Evolutionary conservation across 1,140 invertebrate species (phyloP).

Genomic region (Scaptomyza montana): DNA sequence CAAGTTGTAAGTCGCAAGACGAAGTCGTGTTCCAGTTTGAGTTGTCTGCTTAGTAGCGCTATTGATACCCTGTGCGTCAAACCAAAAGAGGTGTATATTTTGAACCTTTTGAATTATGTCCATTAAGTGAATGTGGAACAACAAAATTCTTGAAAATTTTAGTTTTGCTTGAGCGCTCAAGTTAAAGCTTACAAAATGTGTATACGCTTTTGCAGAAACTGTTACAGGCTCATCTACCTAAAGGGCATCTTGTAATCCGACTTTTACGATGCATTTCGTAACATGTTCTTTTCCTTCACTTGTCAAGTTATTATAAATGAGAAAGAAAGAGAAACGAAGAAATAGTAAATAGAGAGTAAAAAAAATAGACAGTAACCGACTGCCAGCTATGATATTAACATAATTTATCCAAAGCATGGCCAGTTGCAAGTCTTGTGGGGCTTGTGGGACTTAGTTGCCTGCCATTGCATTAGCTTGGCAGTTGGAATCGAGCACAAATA

Average conservation of each 20-base stretch:
- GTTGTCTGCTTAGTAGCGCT: slow-evolving; percentile 11
- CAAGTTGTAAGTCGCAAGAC: slow-evolving; percentile 57
- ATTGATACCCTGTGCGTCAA: slow-evolving; percentile 14
- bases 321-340: not conserved
- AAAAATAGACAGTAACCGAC: slow-evolving; percentile 22
- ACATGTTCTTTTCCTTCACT: slow-evolving; percentile 59
- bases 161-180: too few species aligned
- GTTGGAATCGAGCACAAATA: slow-evolving; percentile 17
- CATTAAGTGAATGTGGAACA: too few species aligned
- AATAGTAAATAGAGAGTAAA: not conserved
- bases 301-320: slow-evolving; percentile 66
- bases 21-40: slow-evolving; percentile 36
- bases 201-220: not conserved
- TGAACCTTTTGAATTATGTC: too few species aligned
- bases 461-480: slow-evolving; percentile 27
- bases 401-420: slow-evolving; percentile 66
- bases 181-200: too few species aligned
- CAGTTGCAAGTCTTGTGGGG: slow-evolving; percentile 23
- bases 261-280: not conserved
- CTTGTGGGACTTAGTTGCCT: slow-evolving; percentile 20
- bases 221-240: too few species aligned
- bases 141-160: too few species aligned
- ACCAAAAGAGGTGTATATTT: not conserved
- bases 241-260: not conserved
- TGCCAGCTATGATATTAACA: slow-evolving; percentile 63